Evolutionary conservation across 1,140 invertebrate species (phyloP).

Genomic region (Bombus balteatus): DNA sequence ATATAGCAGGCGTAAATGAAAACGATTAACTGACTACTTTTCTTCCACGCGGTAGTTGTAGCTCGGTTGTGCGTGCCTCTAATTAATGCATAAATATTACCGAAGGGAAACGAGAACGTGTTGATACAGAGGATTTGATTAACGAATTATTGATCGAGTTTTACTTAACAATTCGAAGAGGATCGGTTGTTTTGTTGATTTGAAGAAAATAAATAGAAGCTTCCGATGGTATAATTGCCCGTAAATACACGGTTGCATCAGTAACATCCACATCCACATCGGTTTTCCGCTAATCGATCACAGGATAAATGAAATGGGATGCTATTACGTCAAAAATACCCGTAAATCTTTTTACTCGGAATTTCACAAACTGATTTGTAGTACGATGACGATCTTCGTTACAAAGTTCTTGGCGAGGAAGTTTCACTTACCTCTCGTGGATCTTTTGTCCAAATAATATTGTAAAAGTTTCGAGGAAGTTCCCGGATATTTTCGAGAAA

Average conservation of each 20-base stretch:
- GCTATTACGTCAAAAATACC: neutral
- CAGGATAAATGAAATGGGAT: conserved; percentile 7
- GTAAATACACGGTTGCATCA: neutral
- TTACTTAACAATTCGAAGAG: neutral
- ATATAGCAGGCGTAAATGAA: conserved; percentile 11
- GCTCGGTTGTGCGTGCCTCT: neutral
- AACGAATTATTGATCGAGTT: neutral
- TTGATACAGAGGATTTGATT: neutral
- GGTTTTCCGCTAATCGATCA: conserved; percentile 12
- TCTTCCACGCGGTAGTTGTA: neutral
- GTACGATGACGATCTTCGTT: neutral
- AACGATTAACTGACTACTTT: conserved; percentile 10
- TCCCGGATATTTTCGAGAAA: neutral
- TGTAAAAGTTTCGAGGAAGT: neutral
- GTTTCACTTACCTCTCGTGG: neutral
- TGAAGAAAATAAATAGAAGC: conserved; percentile 5
- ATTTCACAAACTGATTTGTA: neutral
- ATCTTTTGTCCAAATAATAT: conserved; percentile 6
- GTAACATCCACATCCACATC: neutral
- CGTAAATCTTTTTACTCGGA: neutral
- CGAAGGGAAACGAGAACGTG: neutral
- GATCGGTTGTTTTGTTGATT: conserved; percentile 6
- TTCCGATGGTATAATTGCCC: conserved; percentile 21
- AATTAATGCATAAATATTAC: conserved; percentile 40
- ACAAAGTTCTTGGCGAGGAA: neutral